Evolutionary conservation across 2,797 vertebrate genomes (phyloP), one percentile per base, ranked within the genome.

Genomic region (Mormyrus hasselquistii): DNA sequence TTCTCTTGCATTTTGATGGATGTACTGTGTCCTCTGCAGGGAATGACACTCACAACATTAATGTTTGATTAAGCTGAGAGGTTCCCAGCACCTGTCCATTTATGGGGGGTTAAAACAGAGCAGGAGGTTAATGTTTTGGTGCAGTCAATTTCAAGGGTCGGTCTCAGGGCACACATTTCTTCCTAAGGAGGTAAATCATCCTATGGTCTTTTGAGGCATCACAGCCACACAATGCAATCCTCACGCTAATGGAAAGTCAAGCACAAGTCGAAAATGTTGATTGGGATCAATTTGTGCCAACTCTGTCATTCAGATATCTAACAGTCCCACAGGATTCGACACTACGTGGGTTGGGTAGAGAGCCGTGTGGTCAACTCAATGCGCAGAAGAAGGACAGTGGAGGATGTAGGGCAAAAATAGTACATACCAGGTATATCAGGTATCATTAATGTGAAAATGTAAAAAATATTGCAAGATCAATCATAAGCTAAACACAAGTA

Each of bases 81-180:
- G 76, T 82, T 82, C 76, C 19, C 38, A 47, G 76, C 38, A 82
- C 76, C 76, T 82, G 76, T 82, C 76, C 76, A 82, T 82, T 82
- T 82, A 82, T 22, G 76, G 41, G 3, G 41, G 76, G 76, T 44
- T 82, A 82, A 82, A 82, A 82, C 41, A 82, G 41, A 47, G 76
- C 76, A 82, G 76, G 76, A 82, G 76, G 76, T 82, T 82, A 82
- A 82, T 82, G 76, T 82, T 82, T 82, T 47, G 76, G 76, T 82
- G 76, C 41, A 82, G 76, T 82, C 76, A 82, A 82, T 82, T 82
- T 47, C 76, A 82, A 82, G 76, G 76, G 76, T 82, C 8, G 76
- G 76, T 44, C 38, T 82, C 76, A n/a, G 76, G 76, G 76, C 41
- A 82, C 38, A 82, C 76, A 82, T 82, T 82, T 82, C 41, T 47